Conservation (phyloP, 2,113 vertebrate genomes). For the human region GRCh38 chr1:31122001-31122500, state of each 20-base stretch:
- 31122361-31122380: no score
- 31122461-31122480: no score
- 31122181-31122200: background rate
- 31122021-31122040: background rate
- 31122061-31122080: background rate
- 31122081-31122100: background rate
- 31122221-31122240: background rate
- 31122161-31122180: no score
- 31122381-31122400: no score
- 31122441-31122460: background rate
- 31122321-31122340: background rate
- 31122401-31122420: background rate
- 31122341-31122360: background rate
- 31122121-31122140: background rate
- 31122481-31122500: no score
- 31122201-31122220: background rate
- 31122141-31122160: background rate
- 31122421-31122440: background rate
- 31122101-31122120: background rate
- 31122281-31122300: background rate
- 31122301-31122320: no score
- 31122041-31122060: background rate
- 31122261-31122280: background rate
- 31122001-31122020: background rate
- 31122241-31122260: background rate